phyloP scores from a whole-genome alignment of 2,888 invertebrate genomes.

The Dysmachus trigonus region DNA sequence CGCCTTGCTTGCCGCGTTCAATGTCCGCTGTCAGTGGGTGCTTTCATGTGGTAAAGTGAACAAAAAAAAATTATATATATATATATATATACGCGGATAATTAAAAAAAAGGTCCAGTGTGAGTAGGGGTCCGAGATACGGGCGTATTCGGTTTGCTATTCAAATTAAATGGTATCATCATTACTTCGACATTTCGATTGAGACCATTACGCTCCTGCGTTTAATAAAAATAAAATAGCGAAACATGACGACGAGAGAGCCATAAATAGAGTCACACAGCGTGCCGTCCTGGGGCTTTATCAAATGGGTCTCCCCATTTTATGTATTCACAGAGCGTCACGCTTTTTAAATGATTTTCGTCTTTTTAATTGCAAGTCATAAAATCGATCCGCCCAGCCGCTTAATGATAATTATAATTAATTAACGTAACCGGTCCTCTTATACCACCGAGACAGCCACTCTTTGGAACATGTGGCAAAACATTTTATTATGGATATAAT shows the following conservation, averaged over 20 bases:
- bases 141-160: constrained; percentile 4
- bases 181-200: constrained; percentile 33
- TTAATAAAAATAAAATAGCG: constrained; percentile 34
- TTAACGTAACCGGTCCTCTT: background rate
- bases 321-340: background rate
- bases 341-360: constrained; percentile 26
- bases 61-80: too few relatives aligned
- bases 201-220: constrained; percentile 43
- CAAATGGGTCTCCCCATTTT: background rate
- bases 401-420: background rate
- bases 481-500: background rate
- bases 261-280: background rate
- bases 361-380: constrained; percentile 12
- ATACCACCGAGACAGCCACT: background rate
- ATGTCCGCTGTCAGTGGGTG: background rate
- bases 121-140: background rate
- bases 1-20: background rate
- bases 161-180: constrained; percentile 43
- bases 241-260: background rate
- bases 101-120: constrained; percentile 11
- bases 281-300: background rate
- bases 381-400: background rate
- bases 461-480: background rate
- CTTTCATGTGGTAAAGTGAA: constrained; percentile 50
- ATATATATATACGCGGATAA: background rate